Evolutionary conservation across 2,113 vertebrate species (phyloP).

Genomic region (Siniperca knerii): DNA sequence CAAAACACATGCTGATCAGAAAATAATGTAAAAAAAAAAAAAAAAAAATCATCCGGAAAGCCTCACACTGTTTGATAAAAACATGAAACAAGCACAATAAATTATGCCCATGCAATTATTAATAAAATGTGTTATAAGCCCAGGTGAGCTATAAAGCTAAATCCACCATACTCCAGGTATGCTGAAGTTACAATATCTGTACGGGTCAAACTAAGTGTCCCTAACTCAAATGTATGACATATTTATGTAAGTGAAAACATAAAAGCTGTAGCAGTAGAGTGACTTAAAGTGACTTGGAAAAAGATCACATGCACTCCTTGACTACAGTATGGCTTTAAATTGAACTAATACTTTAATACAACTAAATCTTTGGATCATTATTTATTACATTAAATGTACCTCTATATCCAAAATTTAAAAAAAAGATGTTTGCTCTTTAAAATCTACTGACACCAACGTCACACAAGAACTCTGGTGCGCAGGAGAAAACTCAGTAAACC

Average conservation of each 20-base stretch:
- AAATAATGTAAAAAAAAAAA: slow-evolving; percentile 21
- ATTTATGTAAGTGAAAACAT: background rate
- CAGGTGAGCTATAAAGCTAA: slow-evolving; percentile 38
- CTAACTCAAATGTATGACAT: slow-evolving; percentile 2
- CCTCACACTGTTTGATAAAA: slow-evolving; percentile 28
- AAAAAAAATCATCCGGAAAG: background rate
- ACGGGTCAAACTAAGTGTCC: slow-evolving; percentile 1
- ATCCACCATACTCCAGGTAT: slow-evolving; percentile 77
- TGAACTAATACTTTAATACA: slow-evolving; percentile 20
- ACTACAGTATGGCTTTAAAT: slow-evolving; percentile 23
- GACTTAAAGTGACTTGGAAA: slow-evolving; percentile 9
- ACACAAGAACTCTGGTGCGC: slow-evolving; percentile 13
- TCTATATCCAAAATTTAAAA: background rate
- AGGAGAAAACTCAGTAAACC: slow-evolving; percentile 39
- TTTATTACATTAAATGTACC: slow-evolving; percentile 1
- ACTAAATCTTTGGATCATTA: background rate
- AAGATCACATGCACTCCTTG: background rate
- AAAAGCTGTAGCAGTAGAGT: slow-evolving; percentile 13
- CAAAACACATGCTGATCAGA: slow-evolving; percentile 44
- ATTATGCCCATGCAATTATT: slow-evolving; percentile 14
- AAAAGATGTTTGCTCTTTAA: slow-evolving; percentile 15
- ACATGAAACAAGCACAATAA: slow-evolving; percentile 59
- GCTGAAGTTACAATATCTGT: slow-evolving; percentile 48
- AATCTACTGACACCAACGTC: slow-evolving; percentile 15
- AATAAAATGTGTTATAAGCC: slow-evolving; percentile 10